phyloP scores from a whole-genome alignment of 2,888 invertebrate genomes.

The Drosophila neotestacea region DNA sequence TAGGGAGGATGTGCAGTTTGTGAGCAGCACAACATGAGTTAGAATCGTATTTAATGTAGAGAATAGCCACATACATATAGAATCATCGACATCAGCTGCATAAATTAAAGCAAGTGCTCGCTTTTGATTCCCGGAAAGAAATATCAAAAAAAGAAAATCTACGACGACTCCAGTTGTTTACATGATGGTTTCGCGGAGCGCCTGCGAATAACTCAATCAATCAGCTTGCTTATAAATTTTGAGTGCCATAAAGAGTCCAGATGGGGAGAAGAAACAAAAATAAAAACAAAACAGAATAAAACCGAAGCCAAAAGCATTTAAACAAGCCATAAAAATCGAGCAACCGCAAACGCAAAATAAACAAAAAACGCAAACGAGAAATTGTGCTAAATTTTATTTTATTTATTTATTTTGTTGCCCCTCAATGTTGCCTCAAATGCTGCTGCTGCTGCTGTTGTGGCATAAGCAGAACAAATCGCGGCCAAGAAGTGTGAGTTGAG shows the following conservation, averaged over 20 bases:
- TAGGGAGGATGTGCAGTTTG: constrained; percentile 1
- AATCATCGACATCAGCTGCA: background rate
- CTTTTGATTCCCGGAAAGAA: constrained; percentile 15
- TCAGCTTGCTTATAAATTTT: constrained; percentile 54
- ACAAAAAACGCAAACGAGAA: constrained; percentile 54
- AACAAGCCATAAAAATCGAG: constrained; percentile 70
- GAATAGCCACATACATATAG: background rate
- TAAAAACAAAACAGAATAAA: constrained; percentile 10
- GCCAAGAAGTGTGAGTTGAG: constrained; percentile 53
- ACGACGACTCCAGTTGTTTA: constrained; percentile 20
- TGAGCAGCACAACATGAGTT: background rate
- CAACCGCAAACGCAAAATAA: constrained; percentile 59
- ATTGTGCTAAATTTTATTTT: constrained; percentile 69
- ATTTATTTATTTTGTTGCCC: constrained; percentile 53
- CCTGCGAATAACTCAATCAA: constrained; percentile 72
- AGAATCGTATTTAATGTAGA: too few species aligned
- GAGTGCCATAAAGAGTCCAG: constrained; percentile 40
- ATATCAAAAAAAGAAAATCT: constrained; percentile 14
- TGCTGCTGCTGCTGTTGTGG: constrained; percentile 9
- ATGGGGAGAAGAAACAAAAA: constrained; percentile 24
- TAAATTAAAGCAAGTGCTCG: constrained; percentile 28
- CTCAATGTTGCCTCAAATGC: background rate
- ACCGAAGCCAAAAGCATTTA: constrained; percentile 46
- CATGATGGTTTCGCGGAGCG: constrained; percentile 16
- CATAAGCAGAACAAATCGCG: constrained; percentile 54